These are phyloP conservation scores for Lutraria lutraria DNA, from an alignment of 2,888 invertebrate genomes.

Conservation along the genomic window DNA sequence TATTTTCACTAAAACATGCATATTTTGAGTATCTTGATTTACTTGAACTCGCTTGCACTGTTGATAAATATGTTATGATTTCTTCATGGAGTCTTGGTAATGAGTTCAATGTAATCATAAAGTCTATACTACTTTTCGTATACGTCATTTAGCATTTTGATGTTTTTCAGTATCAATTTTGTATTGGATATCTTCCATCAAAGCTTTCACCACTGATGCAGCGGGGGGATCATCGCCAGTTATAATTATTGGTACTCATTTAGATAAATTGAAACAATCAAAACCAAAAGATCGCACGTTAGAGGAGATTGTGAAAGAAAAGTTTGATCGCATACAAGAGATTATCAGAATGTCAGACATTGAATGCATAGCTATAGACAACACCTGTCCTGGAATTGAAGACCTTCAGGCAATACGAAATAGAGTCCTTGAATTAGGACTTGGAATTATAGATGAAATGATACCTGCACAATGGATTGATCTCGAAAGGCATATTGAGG, in stretches of 20 bases:
- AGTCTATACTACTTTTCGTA: too few species aligned
- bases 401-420: constrained; percentile 25
- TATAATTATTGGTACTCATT: constrained; percentile 46
- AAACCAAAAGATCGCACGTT: background rate
- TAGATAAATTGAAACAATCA: constrained; percentile 22
- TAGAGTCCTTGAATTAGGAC: constrained; percentile 42
- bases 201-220: constrained; percentile 33
- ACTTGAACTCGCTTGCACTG: too few species aligned
- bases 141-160: background rate
- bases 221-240: constrained; percentile 27
- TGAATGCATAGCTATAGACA: constrained; percentile 50
- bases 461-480: constrained; percentile 56
- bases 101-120: too few species aligned
- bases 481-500: constrained; percentile 30
- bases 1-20: too few species aligned
- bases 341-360: background rate
- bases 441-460: constrained; percentile 45
- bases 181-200: constrained; percentile 49
- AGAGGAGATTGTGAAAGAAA: background rate
- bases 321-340: constrained; percentile 16
- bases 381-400: constrained; percentile 11
- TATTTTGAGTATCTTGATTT: too few species aligned
- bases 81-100: too few species aligned
- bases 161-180: constrained; percentile 39
- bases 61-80: too few species aligned